These are phyloP conservation scores for Podilymbus podiceps DNA, from an alignment of 2,113 vertebrate genomes.

Conservation along the genomic window DNA sequence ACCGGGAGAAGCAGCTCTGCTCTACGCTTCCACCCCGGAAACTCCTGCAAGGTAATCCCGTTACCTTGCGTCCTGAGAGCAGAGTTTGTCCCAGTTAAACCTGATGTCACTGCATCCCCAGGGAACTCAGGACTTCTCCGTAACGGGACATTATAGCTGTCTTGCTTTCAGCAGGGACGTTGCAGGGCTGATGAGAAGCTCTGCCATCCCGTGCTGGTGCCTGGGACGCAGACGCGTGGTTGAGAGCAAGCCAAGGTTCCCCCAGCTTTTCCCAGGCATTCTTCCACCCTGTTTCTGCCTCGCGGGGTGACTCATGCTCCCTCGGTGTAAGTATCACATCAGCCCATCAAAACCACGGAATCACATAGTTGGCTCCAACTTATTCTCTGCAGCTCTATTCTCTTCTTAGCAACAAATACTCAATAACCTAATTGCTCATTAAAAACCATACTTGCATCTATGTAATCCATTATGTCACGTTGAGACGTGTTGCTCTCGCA, in stretches of 20 bases:
- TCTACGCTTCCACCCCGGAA: background rate
- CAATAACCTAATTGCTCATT: conserved; percentile 66
- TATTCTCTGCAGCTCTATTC: background rate
- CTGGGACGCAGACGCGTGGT: fast-evolving
- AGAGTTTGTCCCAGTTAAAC: background rate
- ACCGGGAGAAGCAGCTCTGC: fast-evolving
- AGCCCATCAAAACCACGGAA: background rate
- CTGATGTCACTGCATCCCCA: fast-evolving
- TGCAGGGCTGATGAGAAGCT: background rate
- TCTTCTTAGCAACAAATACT: conserved; percentile 34
- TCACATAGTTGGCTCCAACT: background rate
- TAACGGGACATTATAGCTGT: fast-evolving
- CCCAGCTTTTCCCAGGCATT: background rate
- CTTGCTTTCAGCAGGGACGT: background rate
- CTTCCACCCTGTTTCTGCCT: background rate
- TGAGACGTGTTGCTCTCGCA: background rate
- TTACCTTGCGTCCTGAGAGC: background rate
- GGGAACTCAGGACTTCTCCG: background rate
- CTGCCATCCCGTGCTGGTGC: fast-evolving
- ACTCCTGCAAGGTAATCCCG: fast-evolving
- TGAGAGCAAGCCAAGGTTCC: background rate
- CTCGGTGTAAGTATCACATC: background rate
- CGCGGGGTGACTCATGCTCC: background rate
- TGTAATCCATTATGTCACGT: conserved; percentile 37
- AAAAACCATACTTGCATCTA: background rate